These are phyloP conservation scores for Epistrophella euchroma DNA, from an alignment of 2,888 invertebrate genomes.

Conservation along the genomic window DNA sequence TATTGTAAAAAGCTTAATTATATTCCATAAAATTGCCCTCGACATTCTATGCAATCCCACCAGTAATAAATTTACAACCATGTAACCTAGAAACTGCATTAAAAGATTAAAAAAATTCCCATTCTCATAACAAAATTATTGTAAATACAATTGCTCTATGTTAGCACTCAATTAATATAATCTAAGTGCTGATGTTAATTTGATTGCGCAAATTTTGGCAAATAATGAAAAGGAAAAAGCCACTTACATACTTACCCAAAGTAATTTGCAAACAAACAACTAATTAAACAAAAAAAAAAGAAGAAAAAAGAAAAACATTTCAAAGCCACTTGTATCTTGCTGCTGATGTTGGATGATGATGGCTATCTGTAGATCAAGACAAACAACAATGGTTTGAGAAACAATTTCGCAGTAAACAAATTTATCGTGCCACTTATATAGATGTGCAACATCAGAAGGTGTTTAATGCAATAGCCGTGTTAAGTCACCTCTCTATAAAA, in stretches of 20 bases:
- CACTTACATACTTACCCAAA: slow-evolving; percentile 23
- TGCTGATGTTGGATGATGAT: neutral
- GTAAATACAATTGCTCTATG: slow-evolving; percentile 1
- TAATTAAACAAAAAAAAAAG: neutral
- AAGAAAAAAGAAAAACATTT: slow-evolving; percentile 11
- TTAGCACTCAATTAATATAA: slow-evolving; percentile 27
- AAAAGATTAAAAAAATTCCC: slow-evolving; percentile 15
- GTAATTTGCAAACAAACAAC: slow-evolving; percentile 21
- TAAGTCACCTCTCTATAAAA: neutral
- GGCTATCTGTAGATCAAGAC: slow-evolving; percentile 48
- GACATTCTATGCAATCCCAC: slow-evolving; percentile 12
- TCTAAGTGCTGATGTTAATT: slow-evolving; percentile 16
- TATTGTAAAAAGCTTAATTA: neutral
- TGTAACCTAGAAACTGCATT: slow-evolving; percentile 39
- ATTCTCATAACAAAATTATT: slow-evolving; percentile 28
- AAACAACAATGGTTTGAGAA: slow-evolving; percentile 63
- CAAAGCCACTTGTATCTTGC: slow-evolving; percentile 42
- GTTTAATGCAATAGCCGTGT: slow-evolving; percentile 45
- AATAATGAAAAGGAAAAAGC: slow-evolving; percentile 54
- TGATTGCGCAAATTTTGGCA: slow-evolving; percentile 56
- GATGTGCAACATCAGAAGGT: slow-evolving; percentile 53
- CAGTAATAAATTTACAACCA: slow-evolving; percentile 12
- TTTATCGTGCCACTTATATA: slow-evolving; percentile 53
- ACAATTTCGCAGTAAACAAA: slow-evolving; percentile 52
- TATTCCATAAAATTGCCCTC: slow-evolving; percentile 1